Evolutionary conservation across 2,797 vertebrate species (phyloP), one percentile per base, ranked within the genome.

Genomic region (Chiroxiphia lanceolata): DNA sequence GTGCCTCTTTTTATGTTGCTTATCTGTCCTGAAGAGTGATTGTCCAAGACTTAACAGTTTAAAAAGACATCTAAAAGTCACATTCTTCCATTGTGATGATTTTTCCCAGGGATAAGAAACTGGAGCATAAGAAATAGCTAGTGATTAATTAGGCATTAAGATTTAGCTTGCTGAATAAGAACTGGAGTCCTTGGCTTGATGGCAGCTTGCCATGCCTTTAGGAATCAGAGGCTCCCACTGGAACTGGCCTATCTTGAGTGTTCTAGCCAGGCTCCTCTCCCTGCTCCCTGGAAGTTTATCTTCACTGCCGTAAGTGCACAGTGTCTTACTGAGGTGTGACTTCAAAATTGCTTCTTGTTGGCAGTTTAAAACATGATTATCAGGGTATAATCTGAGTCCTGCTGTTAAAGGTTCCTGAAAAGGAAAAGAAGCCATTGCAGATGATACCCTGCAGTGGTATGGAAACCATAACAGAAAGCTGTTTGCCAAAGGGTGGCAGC

Each of bases 321-420:
- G 40, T 51, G 3, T 79, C 56, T 82, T 68, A 70, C 79, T 59
- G 79, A 91, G 69, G 38, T 86, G 40, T 81, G 79, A 86, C 87
- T 95, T 87, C 47, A 87, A 45, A 85, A 90, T 53, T 82, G 60
- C 74, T 56, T 76, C 83, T 94, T 69, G 16, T 42, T 94, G 90
- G 76, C 79, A 86, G 65, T 56, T 83, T 85, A 47, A 89, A 87
- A 33, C 51, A 20, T 38, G 57, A 25, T 76, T 81, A 54, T 68
- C n/a, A n/a, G 57, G 27, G 6, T 81, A 68, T 86, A 65, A 91
- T 60, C 75, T 4, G 27, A 75, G 57, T 85, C 57, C 84, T 86
- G 68, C 61, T 85, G 64, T 36, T 96, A 61, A 59, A 89, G 65
- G n/a, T 61, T 78, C 65, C 72, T 83, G 84, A 33, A 88, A 76